Conservation (phyloP, 2,888 invertebrate genomes). For the Ennomos fuscantarius region DNA sequence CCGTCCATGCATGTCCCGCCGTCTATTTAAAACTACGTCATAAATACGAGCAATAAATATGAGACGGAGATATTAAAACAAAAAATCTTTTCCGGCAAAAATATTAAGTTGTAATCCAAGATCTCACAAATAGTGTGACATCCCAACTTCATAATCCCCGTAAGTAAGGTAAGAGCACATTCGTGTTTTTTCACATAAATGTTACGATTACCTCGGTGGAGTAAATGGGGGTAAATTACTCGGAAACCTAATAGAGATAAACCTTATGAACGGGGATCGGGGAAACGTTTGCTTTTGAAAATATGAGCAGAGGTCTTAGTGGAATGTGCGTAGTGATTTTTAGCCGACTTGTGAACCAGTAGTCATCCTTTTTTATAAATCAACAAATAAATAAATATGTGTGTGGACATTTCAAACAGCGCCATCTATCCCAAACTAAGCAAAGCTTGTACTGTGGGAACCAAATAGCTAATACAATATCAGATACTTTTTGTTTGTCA, state of each 20-base stretch:
- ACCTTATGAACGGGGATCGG: conserved; percentile 32
- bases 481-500: no score
- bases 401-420: no score
- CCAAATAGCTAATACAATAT: no score
- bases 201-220: conserved; percentile 27
- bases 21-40: neutral
- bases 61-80: neutral
- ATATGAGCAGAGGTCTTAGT: conserved; percentile 6
- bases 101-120: conserved; percentile 7
- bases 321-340: neutral
- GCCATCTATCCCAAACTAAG: no score
- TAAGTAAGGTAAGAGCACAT: conserved; percentile 29
- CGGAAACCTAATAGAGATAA: conserved; percentile 55
- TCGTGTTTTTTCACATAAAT: conserved; percentile 26
- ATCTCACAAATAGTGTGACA: conserved; percentile 22
- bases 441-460: no score
- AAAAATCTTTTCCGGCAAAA: conserved; percentile 17
- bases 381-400: no score
- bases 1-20: no score
- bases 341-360: neutral
- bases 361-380: neutral
- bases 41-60: no score
- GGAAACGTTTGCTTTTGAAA: conserved; percentile 21
- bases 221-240: conserved; percentile 49
- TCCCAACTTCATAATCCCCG: conserved; percentile 29